phyloP scores from a whole-genome alignment of 2,888 invertebrate genomes.

The Leucoma salicis region DNA sequence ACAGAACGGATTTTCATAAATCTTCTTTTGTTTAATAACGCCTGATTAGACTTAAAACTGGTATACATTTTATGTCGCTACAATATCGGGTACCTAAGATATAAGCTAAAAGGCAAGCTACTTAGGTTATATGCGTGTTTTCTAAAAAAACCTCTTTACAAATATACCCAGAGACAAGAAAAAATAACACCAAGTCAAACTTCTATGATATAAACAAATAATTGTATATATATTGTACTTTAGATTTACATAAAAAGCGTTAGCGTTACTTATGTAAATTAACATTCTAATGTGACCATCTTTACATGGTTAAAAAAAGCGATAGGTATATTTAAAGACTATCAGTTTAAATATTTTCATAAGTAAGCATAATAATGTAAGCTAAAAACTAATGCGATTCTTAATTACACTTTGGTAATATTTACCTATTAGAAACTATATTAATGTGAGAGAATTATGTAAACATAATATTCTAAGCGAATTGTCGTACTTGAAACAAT shows the following conservation, averaged over 20 bases:
- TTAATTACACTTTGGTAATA: constrained; percentile 81
- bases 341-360: constrained; percentile 33
- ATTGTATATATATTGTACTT: constrained; percentile 31
- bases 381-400: constrained; percentile 62
- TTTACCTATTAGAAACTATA: constrained; percentile 71
- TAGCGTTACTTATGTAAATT: constrained; percentile 7
- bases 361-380: constrained; percentile 37
- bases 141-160: too few relatives aligned
- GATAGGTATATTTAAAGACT: constrained; percentile 26
- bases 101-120: too few relatives aligned
- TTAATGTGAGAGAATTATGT: constrained; percentile 49
- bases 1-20: too few relatives aligned
- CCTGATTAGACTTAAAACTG: too few relatives aligned
- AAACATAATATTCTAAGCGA: constrained; percentile 19
- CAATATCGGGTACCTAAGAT: too few relatives aligned
- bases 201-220: constrained; percentile 13
- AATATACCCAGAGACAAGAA: too few relatives aligned
- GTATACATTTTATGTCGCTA: too few relatives aligned
- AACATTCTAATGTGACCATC: constrained; percentile 2
- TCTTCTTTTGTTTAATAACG: too few relatives aligned
- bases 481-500: constrained; percentile 15
- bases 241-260: constrained; percentile 29
- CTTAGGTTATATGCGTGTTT: too few relatives aligned
- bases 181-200: constrained; percentile 8
- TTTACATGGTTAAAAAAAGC: constrained; percentile 32